phyloP scores from a whole-genome alignment of 2,797 vertebrate genomes.

The Mormyrops attenuatus region DNA sequence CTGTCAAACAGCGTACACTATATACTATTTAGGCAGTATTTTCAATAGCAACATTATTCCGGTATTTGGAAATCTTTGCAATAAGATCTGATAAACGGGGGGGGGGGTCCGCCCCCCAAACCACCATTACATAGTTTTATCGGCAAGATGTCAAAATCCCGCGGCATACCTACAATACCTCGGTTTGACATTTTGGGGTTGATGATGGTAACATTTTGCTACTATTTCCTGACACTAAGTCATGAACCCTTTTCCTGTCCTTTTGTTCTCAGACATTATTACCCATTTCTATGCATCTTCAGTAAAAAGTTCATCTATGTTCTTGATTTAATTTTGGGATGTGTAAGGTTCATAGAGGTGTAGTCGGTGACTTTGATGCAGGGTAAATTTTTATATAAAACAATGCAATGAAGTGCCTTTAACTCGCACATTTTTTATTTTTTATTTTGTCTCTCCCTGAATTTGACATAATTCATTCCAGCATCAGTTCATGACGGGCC shows the following conservation, averaged over 20 bases:
- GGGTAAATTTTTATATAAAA: not conserved
- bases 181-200: not conserved
- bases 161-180: not conserved
- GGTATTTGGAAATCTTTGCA: not conserved
- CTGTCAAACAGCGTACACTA: not conserved
- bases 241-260: not conserved
- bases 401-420: not conserved
- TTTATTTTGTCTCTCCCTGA: not conserved
- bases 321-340: not conserved
- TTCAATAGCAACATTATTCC: not conserved
- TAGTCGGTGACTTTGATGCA: not conserved
- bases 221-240: not conserved
- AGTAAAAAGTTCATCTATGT: not conserved
- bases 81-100: too few species aligned
- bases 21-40: not conserved
- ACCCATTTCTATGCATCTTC: not conserved
- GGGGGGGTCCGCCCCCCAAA: not conserved
- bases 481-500: not conserved
- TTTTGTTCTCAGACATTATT: not conserved
- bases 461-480: not conserved
- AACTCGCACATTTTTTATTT: not conserved
- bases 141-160: not conserved
- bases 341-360: not conserved
- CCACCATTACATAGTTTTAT: not conserved
- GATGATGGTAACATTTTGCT: not conserved